Evolutionary conservation across 2,113 vertebrate species (phyloP).

Genomic region (Cathartes aura): DNA sequence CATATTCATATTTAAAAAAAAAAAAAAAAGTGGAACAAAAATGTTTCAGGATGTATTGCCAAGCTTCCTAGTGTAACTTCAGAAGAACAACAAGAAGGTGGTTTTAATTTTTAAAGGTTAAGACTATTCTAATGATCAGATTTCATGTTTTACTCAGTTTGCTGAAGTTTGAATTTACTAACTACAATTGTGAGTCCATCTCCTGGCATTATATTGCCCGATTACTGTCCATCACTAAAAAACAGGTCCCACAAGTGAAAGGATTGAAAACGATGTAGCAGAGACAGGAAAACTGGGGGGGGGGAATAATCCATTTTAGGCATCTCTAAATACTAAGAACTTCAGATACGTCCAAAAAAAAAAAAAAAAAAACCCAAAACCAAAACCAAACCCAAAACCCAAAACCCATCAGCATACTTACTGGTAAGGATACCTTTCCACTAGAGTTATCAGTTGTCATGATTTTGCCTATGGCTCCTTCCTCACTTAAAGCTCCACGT

Average conservation of each 20-base stretch:
- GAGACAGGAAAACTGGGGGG: not conserved
- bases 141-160: not conserved
- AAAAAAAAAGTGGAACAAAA: not conserved
- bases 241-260: not conserved
- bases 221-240: not conserved
- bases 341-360: not conserved
- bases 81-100: not conserved
- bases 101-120: not conserved
- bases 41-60: not conserved
- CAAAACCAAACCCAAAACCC: not conserved
- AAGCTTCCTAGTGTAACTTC: not conserved
- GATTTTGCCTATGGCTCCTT: constrained; percentile 50
- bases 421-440: constrained; percentile 68
- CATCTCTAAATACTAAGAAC: not conserved
- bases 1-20: not conserved
- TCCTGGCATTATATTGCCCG: not conserved
- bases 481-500: constrained; percentile 52
- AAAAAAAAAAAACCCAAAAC: not conserved
- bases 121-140: not conserved
- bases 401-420: constrained; percentile 50
- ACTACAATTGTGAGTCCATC: not conserved
- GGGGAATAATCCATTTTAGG: not conserved
- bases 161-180: not conserved
- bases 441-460: constrained; percentile 29
- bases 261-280: not conserved